Evolutionary conservation across 1,140 invertebrate species (phyloP), one percentile per base, ranked within the genome.

Genomic region (Cherax destructor): DNA sequence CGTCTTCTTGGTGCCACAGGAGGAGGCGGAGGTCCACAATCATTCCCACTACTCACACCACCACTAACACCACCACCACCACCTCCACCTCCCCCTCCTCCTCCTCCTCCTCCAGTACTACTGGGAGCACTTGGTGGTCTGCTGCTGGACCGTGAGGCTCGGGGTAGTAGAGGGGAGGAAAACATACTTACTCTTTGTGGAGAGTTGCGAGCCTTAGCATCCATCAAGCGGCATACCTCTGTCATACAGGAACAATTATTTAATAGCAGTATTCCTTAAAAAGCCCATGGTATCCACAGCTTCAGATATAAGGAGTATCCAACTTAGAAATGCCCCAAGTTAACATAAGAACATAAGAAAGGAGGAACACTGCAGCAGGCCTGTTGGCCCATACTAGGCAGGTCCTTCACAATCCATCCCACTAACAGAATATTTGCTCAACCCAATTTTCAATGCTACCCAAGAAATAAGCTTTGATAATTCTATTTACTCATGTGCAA

Each of bases 211-310:
- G 85, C 86, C 61, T 91, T 92, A 24, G 79, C 87, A 72, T 94
- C 93, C 78, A 85, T 92, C 49, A 91, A 91, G 69, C 91, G 93
- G 65, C 89, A 94, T 59, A 96, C 95, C 77, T 95, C 94, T 90
- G 95, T 95, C 94, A 78, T 30, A 59, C 16, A 59, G 47, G 52
- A 72, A 83, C 21, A 89, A 87, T 7, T 78, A 50, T 76, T 76
- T 13, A 56, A 10, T 56, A 1, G 52, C 52, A 41, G 30, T 41
- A 41, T 41, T 41, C 30, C 30, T 41, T 41, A 41, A 41, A 41
- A 41, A 41, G 30, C 30, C 30, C 30, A 41, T 41, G 30, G 30
- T 41, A 41, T 41, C 0, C 30, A 41, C 2, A 41, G 30, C 2
- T 41, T 41, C 30, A 41, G 30, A 41, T 41, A 41, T 41, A 41